Conservation (phyloP, 2,888 invertebrate genomes). For the Lagria hirta region DNA sequence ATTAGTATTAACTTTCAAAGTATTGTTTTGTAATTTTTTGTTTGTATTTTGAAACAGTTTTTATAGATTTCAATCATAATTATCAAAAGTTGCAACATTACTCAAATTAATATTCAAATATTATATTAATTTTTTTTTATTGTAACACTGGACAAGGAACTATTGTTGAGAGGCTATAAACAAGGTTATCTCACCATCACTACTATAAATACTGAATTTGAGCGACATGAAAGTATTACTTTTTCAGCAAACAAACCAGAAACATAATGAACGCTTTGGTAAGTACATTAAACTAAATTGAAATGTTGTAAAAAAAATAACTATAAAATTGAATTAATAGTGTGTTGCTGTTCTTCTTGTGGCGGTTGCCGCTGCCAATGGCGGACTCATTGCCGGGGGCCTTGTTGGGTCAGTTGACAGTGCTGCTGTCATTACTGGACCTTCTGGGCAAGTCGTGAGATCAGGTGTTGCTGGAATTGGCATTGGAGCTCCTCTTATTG, state of each 20-base stretch:
- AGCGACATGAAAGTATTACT: no score
- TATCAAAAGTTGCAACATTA: no score
- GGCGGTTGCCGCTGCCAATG: constrained; percentile 36
- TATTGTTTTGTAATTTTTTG: no score
- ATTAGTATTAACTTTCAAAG: no score
- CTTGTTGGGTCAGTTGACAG: constrained; percentile 22
- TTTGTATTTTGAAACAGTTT: no score
- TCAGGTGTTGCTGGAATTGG: constrained; percentile 27
- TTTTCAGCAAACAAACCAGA: constrained; percentile 35
- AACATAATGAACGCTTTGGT: constrained; percentile 41
- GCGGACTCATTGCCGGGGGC: constrained; percentile 27
- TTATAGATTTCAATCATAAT: no score
- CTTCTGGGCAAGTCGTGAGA: constrained; percentile 31
- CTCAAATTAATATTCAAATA: no score
- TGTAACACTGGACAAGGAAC: no score
- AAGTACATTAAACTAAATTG: constrained; percentile 29
- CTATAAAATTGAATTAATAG: constrained; percentile 19
- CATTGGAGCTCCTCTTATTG: constrained; percentile 12
- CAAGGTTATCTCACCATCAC: no score
- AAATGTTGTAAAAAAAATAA: constrained; percentile 2
- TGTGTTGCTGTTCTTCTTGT: constrained; percentile 38
- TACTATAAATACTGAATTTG: no score
- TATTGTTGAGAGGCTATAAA: no score
- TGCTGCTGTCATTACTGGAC: constrained; percentile 34
- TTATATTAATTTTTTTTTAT: no score